Evolutionary conservation across 2,888 invertebrate species (phyloP).

Genomic region (Epicampocera succincta): DNA sequence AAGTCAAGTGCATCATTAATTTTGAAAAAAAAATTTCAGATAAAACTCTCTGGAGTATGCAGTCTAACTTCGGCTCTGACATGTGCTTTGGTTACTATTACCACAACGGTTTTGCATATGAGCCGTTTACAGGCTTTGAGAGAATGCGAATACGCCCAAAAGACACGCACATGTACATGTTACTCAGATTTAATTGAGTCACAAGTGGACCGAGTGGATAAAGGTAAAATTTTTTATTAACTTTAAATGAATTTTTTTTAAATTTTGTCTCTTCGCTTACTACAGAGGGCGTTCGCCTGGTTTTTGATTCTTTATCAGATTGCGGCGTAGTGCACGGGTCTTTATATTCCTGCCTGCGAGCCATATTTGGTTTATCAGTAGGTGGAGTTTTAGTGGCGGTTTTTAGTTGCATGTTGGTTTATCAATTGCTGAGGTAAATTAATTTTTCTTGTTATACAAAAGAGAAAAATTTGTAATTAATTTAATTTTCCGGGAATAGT

Average conservation of each 20-base stretch:
- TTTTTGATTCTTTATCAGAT: constrained; percentile 92
- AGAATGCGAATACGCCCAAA: constrained; percentile 92
- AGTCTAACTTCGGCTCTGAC: constrained; percentile 93
- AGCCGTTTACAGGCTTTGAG: constrained; percentile 91
- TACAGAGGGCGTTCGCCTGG: constrained; percentile 86
- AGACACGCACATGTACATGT: constrained; percentile 89
- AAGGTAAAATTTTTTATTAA: constrained; percentile 72
- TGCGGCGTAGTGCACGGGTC: constrained; percentile 96
- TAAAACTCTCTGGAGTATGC: constrained; percentile 93
- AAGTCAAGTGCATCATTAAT: neutral
- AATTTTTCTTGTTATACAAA: neutral
- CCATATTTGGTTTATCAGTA: constrained; percentile 95
- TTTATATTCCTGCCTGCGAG: constrained; percentile 92
- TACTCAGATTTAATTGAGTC: constrained; percentile 88
- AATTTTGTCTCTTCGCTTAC: constrained; percentile 16
- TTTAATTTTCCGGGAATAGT: constrained; percentile 81
- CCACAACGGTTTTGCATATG: constrained; percentile 96
- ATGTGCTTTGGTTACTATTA: constrained; percentile 91
- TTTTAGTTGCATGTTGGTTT: constrained; percentile 95
- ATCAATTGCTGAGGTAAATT: constrained; percentile 89
- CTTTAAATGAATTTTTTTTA: neutral
- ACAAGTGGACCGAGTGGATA: constrained; percentile 83
- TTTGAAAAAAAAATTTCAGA: constrained; percentile 83
- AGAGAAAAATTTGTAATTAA: neutral
- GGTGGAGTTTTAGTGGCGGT: constrained; percentile 95